Percentiles rank a stretch among this genome's conserved stretches.
These are phyloP conservation scores for Eciton burchellii DNA, from an alignment of 1,140 invertebrate species.

Conservation along the genomic window DNA sequence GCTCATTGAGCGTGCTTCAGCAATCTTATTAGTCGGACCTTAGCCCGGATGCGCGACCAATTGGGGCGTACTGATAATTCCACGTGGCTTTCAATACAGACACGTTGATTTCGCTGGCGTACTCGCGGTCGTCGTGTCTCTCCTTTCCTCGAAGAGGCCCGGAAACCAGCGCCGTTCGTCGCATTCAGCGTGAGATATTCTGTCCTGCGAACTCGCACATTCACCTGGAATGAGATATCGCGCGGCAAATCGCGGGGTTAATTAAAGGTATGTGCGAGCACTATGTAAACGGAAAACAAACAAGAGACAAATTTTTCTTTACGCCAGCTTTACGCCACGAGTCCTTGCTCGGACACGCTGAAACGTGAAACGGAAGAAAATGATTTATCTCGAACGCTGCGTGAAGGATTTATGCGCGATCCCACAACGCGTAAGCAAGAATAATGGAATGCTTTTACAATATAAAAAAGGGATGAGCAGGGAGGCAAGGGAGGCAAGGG, in stretches of 20 bases:
- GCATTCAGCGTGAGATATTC: no score
- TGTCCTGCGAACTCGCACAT: no score
- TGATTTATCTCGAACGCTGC: neutral
- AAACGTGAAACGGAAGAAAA: neutral
- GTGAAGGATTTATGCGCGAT: slow-evolving; percentile 34
- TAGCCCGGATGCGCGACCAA: slow-evolving; percentile 22
- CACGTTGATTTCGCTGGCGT: neutral
- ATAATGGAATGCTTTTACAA: slow-evolving; percentile 24
- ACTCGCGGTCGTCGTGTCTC: neutral
- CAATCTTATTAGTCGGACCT: slow-evolving; percentile 59
- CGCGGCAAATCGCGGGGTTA: neutral
- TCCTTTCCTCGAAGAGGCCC: neutral
- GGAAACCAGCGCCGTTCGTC: neutral
- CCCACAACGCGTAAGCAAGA: slow-evolving; percentile 12
- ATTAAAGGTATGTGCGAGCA: no score
- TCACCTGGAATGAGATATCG: neutral
- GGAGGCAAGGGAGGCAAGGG: no score
- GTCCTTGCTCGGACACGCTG: slow-evolving; percentile 11
- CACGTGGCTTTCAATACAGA: slow-evolving; percentile 13
- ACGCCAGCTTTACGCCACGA: neutral
- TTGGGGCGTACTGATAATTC: slow-evolving; percentile 45
- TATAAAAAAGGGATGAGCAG: no score
- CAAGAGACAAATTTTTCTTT: neutral
- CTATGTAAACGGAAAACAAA: no score
- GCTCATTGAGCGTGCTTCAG: slow-evolving; percentile 42